Percentiles rank a stretch among this genome's conserved stretches.
Conservation (phyloP, 1,140 invertebrate genomes). For the Eumeta japonica region DNA sequence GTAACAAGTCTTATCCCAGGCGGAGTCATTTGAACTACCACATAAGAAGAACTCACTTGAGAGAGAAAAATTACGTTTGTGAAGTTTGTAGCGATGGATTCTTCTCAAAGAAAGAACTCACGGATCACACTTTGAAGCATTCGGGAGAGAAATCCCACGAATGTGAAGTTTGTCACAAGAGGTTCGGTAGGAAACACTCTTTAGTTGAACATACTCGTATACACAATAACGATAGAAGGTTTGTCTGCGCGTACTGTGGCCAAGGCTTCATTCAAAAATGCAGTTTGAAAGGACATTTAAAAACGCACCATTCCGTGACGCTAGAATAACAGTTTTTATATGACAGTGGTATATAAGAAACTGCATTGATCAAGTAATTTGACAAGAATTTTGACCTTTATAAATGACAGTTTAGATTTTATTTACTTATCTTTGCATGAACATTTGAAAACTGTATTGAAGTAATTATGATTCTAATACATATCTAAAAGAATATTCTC, state of each 20-base stretch:
- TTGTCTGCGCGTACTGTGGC: constrained; percentile 39
- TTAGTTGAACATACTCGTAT: constrained; percentile 78
- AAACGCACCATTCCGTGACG: no score
- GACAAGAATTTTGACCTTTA: no score
- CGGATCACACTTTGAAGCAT: constrained; percentile 55
- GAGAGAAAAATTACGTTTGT: constrained; percentile 27
- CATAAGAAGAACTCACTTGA: constrained; percentile 31
- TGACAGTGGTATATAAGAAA: no score
- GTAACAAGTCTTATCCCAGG: not conserved
- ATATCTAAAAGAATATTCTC: no score
- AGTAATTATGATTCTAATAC: no score
- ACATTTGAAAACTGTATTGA: no score
- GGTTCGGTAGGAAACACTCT: constrained; percentile 33
- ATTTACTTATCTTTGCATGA: no score
- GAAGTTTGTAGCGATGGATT: constrained; percentile 36
- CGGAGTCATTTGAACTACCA: constrained; percentile 11
- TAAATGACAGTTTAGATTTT: no score
- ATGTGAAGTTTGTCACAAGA: constrained; percentile 55
- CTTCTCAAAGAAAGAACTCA: constrained; percentile 30
- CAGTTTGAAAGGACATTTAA: constrained; percentile 20
- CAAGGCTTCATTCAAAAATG: constrained; percentile 32
- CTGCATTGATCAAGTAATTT: no score
- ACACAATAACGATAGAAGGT: constrained; percentile 60
- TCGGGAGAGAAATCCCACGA: constrained; percentile 53
- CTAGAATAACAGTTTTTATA: no score